Evolutionary conservation across 2,113 vertebrate species (phyloP).

Genomic region (Neotoma lepida): DNA sequence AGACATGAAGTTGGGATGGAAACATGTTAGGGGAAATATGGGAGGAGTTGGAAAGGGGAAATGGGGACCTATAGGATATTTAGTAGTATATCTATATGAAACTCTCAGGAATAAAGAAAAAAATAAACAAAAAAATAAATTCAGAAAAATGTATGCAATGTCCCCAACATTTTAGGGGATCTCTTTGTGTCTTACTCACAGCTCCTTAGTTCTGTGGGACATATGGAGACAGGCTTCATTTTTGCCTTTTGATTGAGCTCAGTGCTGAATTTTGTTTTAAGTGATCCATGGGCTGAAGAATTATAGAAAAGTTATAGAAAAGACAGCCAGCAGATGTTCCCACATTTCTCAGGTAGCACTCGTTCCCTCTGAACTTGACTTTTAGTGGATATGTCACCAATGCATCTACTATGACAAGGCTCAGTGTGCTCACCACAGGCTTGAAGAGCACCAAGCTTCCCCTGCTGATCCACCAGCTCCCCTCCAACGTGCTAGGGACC

Average conservation of each 20-base stretch:
- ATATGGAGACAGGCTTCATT: neutral
- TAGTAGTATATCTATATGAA: neutral
- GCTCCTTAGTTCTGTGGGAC: neutral
- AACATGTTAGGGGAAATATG: neutral
- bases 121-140: neutral
- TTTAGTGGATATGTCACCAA: neutral
- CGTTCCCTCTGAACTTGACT: neutral
- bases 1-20: neutral
- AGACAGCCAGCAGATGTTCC: neutral
- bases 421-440: accelerated
- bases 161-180: neutral
- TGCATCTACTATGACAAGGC: neutral
- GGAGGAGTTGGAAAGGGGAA: neutral
- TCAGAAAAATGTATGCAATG: neutral
- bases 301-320: neutral
- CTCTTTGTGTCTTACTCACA: neutral
- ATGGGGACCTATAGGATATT: neutral
- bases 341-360: neutral
- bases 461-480: neutral
- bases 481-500: neutral
- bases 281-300: neutral
- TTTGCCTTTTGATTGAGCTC: neutral
- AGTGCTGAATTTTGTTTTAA: neutral
- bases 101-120: neutral
- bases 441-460: neutral